Base-by-base conservation (phyloP, 2,797 vertebrate species). In the Cacajao melanocephalus region DNA sequence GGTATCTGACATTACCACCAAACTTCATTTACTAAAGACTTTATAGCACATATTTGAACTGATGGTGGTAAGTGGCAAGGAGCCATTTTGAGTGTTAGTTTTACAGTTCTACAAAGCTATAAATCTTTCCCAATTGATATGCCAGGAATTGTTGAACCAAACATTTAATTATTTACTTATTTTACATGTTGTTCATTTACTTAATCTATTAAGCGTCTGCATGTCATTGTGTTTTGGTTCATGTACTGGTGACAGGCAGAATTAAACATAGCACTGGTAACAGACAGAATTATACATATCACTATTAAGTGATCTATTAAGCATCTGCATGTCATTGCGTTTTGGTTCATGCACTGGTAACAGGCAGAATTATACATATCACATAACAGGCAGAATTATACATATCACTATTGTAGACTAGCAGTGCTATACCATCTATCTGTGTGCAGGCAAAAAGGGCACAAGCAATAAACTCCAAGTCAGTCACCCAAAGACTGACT, bases 371-470 rank as follows among this genome's bases (percentile, higher is more conserved):
- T 88, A 41, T 67, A 75, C 9, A 3, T 73, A 20, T 4, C 1
- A 50, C 28, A 36, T 15, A 81, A 20, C 28, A 88, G 30, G 14
- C 30, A 79, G 39, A 26, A 83, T 58, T 88, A 41, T 67, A 75
- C 9, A 3, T 73, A 20, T 4, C 19, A 13, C 9, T 58, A 1
- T 24, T 46, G 1, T 6, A 85, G 36, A 36, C 28, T 12, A 30
- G 48, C 12, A 14, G 6, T 3, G 6, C 28, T 72, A 1, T 12
- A 61, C 4, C 20, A 0, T 67, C 19, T 72, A 30, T 1, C 17
- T 22, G 41, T 41, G 13, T 17, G 24, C 28, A 81, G 11, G 28
- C 30, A 91, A 15, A 26, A 17, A 26, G 58, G 22, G 8, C 4
- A 33, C 11, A 41, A 41, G 39, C 61, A 85, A 20, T 48, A 9